These are phyloP conservation scores for Caenorhabditis japonica DNA, from an alignment of 2,888 invertebrate species.

Conservation along the genomic window DNA sequence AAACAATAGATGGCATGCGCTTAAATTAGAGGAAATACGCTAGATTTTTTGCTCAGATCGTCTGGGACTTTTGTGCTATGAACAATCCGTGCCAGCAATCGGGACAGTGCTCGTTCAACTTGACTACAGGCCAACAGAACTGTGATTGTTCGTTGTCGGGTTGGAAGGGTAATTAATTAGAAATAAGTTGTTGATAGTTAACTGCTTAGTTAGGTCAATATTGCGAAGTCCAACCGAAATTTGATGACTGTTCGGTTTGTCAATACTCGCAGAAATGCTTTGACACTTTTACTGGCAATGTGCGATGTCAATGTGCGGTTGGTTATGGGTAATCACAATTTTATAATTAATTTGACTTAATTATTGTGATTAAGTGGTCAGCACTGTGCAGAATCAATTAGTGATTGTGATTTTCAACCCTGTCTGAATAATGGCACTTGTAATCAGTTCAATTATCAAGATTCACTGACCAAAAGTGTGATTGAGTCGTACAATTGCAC, in stretches of 20 bases:
- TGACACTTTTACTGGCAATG: conserved; percentile 2
- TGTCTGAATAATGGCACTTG: conserved; percentile 41
- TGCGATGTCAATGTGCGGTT: conserved; percentile 26
- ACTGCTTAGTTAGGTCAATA: too few relatives aligned
- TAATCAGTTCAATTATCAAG: neutral
- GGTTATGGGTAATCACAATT: conserved; percentile 19
- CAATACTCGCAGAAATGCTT: conserved; percentile 8
- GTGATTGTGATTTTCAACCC: conserved; percentile 28
- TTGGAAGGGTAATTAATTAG: conserved; percentile 41
- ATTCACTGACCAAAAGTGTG: neutral
- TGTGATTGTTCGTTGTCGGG: conserved; percentile 18
- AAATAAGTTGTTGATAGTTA: neutral
- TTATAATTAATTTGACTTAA: neutral
- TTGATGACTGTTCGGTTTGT: conserved; percentile 17
- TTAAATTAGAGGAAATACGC: too few relatives aligned
- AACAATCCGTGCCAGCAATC: conserved; percentile 46
- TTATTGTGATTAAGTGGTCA: conserved; percentile 20
- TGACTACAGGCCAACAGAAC: neutral
- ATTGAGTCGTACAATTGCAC: conserved; percentile 39
- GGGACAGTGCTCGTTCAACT: conserved; percentile 10
- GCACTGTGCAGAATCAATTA: neutral
- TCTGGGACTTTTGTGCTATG: conserved; percentile 15
- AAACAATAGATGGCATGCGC: too few relatives aligned
- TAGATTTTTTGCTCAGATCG: too few relatives aligned
- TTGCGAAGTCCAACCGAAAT: conserved; percentile 21